phyloP scores from a whole-genome alignment of 2,888 invertebrate species.

The Aplocera efformata region DNA sequence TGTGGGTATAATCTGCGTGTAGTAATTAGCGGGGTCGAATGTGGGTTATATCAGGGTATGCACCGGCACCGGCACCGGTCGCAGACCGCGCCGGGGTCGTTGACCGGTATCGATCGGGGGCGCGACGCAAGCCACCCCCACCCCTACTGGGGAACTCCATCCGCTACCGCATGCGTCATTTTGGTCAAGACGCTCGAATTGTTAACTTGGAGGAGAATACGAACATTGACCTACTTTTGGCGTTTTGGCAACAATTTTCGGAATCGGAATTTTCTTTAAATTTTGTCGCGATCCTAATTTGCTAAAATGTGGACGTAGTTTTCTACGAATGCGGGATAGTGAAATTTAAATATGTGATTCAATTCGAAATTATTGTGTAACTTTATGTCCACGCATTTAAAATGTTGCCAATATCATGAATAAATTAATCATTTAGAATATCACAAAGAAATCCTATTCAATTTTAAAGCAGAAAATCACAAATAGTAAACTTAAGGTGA shows the following conservation, averaged over 20 bases:
- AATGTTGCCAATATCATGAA: no score
- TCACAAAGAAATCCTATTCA: no score
- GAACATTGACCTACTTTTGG: constrained; percentile 32
- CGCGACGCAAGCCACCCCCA: constrained; percentile 54
- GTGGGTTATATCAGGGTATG: constrained; percentile 63
- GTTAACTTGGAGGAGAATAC: constrained; percentile 26
- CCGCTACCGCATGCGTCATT: constrained; percentile 73
- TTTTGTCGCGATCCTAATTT: background rate
- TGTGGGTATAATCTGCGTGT: constrained; percentile 54
- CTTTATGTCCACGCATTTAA: no score
- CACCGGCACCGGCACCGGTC: constrained; percentile 66
- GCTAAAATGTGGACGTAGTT: no score
- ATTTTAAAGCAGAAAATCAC: no score
- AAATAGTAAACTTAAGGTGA: background rate
- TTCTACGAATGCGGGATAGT: no score
- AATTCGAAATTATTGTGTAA: no score
- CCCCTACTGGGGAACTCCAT: constrained; percentile 47
- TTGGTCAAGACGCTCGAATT: constrained; percentile 45
- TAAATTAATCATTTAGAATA: no score
- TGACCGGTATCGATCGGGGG: constrained; percentile 76
- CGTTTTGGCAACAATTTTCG: constrained; percentile 10
- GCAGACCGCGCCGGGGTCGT: constrained; percentile 68
- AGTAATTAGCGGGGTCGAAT: constrained; percentile 65
- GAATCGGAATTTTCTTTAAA: constrained; percentile 2
- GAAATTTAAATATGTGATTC: no score